Evolutionary conservation across 1,140 invertebrate genomes (phyloP).

Genomic region (Drosophila nebulosa): DNA sequence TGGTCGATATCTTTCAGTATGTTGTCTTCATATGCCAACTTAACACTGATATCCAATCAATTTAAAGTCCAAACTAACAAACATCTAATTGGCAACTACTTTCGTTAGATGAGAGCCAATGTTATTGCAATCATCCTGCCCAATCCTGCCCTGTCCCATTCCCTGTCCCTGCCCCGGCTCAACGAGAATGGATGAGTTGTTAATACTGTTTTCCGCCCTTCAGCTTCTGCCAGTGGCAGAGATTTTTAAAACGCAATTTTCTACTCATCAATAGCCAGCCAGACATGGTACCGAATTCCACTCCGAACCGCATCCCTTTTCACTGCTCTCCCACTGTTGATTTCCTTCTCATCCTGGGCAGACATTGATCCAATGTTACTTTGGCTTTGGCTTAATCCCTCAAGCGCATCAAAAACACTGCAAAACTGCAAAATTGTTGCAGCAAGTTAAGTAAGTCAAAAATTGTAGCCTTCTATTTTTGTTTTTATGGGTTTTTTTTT

Average conservation of each 20-base stretch:
- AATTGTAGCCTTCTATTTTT: slow-evolving; percentile 12
- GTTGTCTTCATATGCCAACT: slow-evolving; percentile 4
- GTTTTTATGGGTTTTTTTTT: too few relatives aligned
- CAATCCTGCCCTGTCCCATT: background rate
- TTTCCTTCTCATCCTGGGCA: background rate
- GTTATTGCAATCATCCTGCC: background rate
- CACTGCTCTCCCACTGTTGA: background rate
- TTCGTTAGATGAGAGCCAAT: background rate
- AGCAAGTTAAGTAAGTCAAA: slow-evolving; percentile 63
- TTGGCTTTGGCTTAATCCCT: slow-evolving; percentile 55
- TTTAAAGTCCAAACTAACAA: slow-evolving; percentile 1
- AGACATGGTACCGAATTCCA: background rate
- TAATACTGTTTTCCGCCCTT: slow-evolving; percentile 21
- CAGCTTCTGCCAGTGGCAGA: slow-evolving; percentile 14
- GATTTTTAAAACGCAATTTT: slow-evolving; percentile 55
- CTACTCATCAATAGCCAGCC: slow-evolving; percentile 29
- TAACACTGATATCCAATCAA: slow-evolving; percentile 5
- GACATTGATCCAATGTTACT: slow-evolving; percentile 11
- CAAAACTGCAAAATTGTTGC: slow-evolving; percentile 42
- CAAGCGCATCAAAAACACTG: slow-evolving; percentile 48
- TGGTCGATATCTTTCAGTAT: background rate
- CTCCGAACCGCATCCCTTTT: too few relatives aligned
- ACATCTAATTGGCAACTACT: slow-evolving; percentile 7
- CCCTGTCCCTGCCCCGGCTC: background rate
- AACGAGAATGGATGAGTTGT: slow-evolving; percentile 7